Base-by-base conservation (phyloP, 2,888 invertebrate species). In the Macaria notata region DNA sequence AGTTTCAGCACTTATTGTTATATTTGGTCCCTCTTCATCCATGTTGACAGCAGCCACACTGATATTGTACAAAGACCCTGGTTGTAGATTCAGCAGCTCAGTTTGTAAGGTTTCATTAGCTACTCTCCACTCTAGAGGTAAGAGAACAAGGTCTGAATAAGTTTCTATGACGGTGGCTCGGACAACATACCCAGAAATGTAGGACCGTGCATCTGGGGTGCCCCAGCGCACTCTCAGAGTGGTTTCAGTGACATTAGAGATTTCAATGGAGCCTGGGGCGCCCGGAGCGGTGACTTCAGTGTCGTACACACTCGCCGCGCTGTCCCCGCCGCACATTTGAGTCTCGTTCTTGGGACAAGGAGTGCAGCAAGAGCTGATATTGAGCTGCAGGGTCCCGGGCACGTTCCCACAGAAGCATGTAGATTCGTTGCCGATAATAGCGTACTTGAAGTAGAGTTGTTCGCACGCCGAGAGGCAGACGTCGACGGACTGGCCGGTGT, bases 41-140 rank as follows among this genome's bases (percentile, higher is more conserved):
- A 78, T 90, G 78, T 94, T 94, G 31, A 92, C 86, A 0, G 96
- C 96, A 31, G 92, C 90, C 1, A 98, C 92, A 41, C 94, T 94
- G 31, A 98, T 90, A 64, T 95, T 94, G 78, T 97, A 98, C 55
- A 89, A 88, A 0, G 96, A 95, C 0, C 96, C 96, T 0, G 97
- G 95, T 63, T 95, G 93, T 3, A 98, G 79, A 72, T 93, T 94
- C 9, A 93, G 86, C 9, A 95, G 78, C 71, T 94, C 93, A 39
- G 92, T 92, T 61, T 90, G 87, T 29, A 90, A 86, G 46, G 94
- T 94, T 48, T 86, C 88, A 73, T 93, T 94, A 9, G 93, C 92
- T 33, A 94, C 93, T 61, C 88, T 88, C 92, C 93, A 94, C 58
- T 93, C 92, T 47, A 92, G 84, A 29, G 88, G 87, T 30, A 82